Conservation (phyloP, 2,888 invertebrate species). For the Harpagoxenus sublaevis region DNA sequence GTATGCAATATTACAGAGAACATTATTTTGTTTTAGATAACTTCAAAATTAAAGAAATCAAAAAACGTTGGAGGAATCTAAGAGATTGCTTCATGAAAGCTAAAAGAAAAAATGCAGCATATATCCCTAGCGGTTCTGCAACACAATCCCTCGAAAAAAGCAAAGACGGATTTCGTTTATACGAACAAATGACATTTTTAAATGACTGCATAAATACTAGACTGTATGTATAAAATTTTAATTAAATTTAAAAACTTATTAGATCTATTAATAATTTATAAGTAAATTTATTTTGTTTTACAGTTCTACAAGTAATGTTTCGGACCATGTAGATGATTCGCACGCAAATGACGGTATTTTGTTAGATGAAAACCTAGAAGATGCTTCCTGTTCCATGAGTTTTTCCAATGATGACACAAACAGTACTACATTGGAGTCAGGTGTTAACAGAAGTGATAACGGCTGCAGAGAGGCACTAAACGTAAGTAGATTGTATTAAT, state of each 20-base stretch:
- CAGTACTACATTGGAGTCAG: not conserved
- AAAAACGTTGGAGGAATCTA: slow-evolving; percentile 4
- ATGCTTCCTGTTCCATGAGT: not conserved
- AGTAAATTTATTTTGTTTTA: not conserved
- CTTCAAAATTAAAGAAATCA: not conserved
- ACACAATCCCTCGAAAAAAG: not conserved
- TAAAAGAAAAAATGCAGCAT: not conserved
- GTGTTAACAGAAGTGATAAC: not conserved
- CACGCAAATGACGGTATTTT: not conserved
- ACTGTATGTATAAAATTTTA: not conserved
- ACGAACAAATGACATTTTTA: slow-evolving; percentile 8
- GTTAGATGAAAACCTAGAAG: not conserved
- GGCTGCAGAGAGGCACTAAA: not conserved
- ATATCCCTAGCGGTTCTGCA: slow-evolving; percentile 3
- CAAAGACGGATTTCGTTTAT: not conserved
- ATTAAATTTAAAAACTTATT: not conserved
- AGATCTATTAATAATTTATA: not conserved
- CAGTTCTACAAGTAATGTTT: not conserved
- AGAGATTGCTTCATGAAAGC: not conserved
- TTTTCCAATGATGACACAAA: not conserved
- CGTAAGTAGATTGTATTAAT: slow-evolving; percentile 1
- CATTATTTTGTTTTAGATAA: slow-evolving; percentile 18
- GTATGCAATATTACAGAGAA: not conserved
- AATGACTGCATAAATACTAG: not conserved
- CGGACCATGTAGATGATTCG: not conserved